Conservation (phyloP, 2,888 invertebrate genomes). For the Thalpophila matura region DNA sequence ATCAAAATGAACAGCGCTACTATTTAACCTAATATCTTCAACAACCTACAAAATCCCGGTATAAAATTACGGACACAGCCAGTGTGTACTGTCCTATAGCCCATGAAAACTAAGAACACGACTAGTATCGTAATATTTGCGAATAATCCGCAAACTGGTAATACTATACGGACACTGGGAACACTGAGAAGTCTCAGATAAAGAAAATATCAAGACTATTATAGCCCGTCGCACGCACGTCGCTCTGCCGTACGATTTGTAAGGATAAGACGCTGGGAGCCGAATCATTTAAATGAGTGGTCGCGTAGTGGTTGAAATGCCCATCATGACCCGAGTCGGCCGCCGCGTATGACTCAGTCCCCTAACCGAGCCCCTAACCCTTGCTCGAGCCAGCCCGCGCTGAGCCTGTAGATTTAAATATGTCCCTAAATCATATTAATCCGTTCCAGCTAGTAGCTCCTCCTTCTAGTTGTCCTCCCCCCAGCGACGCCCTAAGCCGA, state of each 20-base stretch:
- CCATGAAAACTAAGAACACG: constrained; percentile 70
- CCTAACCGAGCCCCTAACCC: too few species aligned
- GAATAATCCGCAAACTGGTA: constrained; percentile 89
- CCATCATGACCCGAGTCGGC: too few species aligned
- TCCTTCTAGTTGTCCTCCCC: too few species aligned
- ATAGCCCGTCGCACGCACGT: constrained; percentile 87
- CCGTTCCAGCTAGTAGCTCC: too few species aligned
- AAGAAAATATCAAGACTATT: constrained; percentile 91
- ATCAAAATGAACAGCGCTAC: background rate
- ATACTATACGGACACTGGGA: constrained; percentile 80
- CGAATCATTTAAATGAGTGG: background rate
- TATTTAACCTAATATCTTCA: background rate
- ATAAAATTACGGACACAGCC: background rate
- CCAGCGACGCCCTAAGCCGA: too few species aligned
- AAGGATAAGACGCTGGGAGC: constrained; percentile 64
- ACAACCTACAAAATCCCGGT: constrained; percentile 8
- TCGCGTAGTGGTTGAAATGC: too few species aligned
- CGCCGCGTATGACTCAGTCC: too few species aligned
- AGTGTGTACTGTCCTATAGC: constrained; percentile 56
- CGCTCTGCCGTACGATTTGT: constrained; percentile 70
- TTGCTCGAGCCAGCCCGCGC: too few species aligned
- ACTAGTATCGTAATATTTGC: constrained; percentile 80
- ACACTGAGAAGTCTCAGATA: constrained; percentile 82
- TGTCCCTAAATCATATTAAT: too few species aligned
- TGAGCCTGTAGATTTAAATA: too few species aligned